Percentiles rank a stretch among this genome's conserved stretches.
phyloP scores from a whole-genome alignment of 2,888 invertebrate genomes.

The Melanchra persicariae region DNA sequence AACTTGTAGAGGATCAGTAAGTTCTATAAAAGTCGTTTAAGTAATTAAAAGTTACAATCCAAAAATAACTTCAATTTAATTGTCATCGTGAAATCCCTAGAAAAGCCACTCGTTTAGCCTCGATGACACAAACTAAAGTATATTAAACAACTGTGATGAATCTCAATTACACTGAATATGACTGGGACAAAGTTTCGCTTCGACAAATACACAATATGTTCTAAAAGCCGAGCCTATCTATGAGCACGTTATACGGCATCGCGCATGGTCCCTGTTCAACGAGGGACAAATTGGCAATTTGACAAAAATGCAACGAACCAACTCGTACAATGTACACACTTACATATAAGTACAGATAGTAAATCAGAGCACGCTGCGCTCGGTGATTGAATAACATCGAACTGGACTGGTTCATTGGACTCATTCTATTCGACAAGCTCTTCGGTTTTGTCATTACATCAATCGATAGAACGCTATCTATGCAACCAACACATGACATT shows the following conservation, averaged over 20 bases:
- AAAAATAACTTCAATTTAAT: constrained; percentile 7
- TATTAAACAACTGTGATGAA: constrained; percentile 53
- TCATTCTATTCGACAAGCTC: constrained; percentile 68
- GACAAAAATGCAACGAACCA: constrained; percentile 84
- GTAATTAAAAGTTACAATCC: background rate
- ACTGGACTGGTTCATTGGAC: constrained; percentile 79
- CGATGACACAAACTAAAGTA: constrained; percentile 67
- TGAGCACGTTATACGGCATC: constrained; percentile 31
- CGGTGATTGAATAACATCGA: constrained; percentile 75
- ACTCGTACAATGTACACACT: constrained; percentile 68
- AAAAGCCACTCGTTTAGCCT: constrained; percentile 64
- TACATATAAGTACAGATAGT: constrained; percentile 46
- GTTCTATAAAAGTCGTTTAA: background rate
- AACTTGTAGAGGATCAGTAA: background rate
- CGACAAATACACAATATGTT: constrained; percentile 33
- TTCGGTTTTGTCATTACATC: constrained; percentile 51
- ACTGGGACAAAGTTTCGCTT: constrained; percentile 27
- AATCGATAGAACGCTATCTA: constrained; percentile 35
- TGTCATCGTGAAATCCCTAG: constrained; percentile 54
- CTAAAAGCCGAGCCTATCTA: constrained; percentile 40
- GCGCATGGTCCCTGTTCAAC: constrained; percentile 68
- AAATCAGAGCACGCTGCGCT: constrained; percentile 63
- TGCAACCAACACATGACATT: constrained; percentile 30
- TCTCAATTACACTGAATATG: constrained; percentile 41
- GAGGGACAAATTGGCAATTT: constrained; percentile 83